Percentiles rank a stretch among this genome's conserved stretches.
These are phyloP conservation scores for Lutjanus campechanus DNA, from an alignment of 2,797 vertebrate species.

Conservation along the genomic window DNA sequence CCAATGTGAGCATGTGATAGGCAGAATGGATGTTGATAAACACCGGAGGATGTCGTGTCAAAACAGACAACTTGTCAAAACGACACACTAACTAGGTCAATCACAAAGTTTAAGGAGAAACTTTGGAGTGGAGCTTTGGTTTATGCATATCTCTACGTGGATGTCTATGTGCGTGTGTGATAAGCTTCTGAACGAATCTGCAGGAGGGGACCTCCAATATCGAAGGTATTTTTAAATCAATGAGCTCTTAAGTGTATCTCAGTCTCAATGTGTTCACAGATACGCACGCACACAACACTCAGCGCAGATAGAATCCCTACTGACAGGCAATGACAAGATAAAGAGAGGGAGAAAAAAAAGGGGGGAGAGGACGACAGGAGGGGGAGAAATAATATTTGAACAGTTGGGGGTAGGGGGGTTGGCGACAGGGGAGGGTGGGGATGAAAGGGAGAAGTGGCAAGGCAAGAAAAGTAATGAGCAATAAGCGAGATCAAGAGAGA, in stretches of 20 bases:
- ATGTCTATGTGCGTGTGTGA: constrained; percentile 68
- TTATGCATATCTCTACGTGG: constrained; percentile 74
- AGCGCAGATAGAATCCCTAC: constrained; percentile 83
- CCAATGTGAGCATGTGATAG: constrained; percentile 80
- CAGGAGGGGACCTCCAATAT: constrained; percentile 85
- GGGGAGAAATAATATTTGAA: constrained; percentile 84
- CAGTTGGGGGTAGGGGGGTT: constrained; percentile 59
- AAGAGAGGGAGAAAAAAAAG: constrained; percentile 76
- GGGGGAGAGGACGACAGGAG: constrained; percentile 76
- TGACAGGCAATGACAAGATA: constrained; percentile 88
- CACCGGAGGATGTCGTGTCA: constrained; percentile 86
- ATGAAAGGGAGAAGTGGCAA: constrained; percentile 75
- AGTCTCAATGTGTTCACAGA: constrained; percentile 81
- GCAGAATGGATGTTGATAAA: constrained; percentile 85
- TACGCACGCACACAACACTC: constrained; percentile 77
- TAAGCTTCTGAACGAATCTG: constrained; percentile 83
- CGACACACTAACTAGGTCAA: constrained; percentile 86
- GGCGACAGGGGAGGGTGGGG: constrained; percentile 25
- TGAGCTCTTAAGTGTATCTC: constrained; percentile 86
- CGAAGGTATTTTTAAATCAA: constrained; percentile 90
- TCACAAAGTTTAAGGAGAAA: constrained; percentile 87
- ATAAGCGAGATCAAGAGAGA: constrained; percentile 81
- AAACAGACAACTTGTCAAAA: constrained; percentile 85
- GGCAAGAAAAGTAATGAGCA: constrained; percentile 79
- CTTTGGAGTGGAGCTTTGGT: constrained; percentile 84